Evolutionary conservation across 2,113 vertebrate genomes (phyloP).

Genomic region (Otolemur garnettii): DNA sequence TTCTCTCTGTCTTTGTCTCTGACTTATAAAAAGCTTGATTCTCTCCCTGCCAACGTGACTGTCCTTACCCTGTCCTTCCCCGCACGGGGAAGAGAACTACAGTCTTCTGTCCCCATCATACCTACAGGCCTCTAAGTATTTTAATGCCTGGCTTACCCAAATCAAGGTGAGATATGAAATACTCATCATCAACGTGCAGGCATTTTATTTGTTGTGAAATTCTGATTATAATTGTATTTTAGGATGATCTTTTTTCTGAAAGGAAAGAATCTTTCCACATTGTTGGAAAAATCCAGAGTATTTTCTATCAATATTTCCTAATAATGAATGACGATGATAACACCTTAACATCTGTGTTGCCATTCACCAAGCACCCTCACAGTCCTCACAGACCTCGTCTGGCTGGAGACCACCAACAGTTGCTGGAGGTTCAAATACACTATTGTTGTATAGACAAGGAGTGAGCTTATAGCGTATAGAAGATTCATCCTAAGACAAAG

Average conservation of each 20-base stretch:
- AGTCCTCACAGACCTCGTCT: neutral
- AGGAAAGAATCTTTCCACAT: neutral
- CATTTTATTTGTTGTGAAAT: conserved; percentile 44
- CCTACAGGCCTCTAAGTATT: neutral
- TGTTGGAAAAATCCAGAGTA: neutral
- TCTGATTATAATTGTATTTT: conserved; percentile 9
- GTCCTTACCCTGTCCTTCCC: neutral
- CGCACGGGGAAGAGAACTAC: neutral
- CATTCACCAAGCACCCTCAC: neutral
- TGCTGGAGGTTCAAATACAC: neutral
- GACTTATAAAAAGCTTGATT: neutral
- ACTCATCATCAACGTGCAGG: neutral
- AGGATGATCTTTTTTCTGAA: neutral
- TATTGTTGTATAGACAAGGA: neutral
- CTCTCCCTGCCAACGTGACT: neutral
- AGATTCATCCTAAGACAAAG: neutral
- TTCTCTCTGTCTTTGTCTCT: neutral
- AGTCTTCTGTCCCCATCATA: neutral
- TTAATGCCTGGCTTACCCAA: neutral
- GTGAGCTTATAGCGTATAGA: neutral
- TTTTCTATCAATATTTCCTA: conserved; percentile 13
- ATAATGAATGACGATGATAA: neutral
- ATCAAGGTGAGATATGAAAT: neutral
- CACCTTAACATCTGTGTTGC: neutral
- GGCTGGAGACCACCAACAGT: neutral